phyloP scores from a whole-genome alignment of 2,113 vertebrate species.

The Laticauda colubrina region DNA sequence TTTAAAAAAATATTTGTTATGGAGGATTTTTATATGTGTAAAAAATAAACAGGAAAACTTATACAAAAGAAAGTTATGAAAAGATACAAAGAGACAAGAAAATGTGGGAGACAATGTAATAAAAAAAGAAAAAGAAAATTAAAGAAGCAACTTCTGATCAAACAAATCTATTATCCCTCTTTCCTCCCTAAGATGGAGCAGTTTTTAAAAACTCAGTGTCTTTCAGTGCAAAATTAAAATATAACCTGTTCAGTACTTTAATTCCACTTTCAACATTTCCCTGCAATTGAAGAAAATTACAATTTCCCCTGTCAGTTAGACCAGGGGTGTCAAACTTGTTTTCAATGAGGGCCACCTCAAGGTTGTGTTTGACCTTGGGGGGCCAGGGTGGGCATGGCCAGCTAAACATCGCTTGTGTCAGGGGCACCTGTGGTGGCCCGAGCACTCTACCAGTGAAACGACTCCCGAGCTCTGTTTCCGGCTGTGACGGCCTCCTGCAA shows the following conservation, averaged over 20 bases:
- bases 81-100: background rate
- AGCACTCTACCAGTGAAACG: no score
- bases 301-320: background rate
- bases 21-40: background rate
- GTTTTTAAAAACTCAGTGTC: background rate
- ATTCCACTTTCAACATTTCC: background rate
- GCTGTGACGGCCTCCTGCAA: no score
- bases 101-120: background rate
- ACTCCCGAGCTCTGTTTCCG: no score
- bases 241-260: background rate
- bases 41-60: background rate
- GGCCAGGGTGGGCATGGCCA: no score
- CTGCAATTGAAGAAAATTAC: background rate
- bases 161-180: background rate
- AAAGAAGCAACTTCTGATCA: background rate
- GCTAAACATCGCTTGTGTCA: no score
- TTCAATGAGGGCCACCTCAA: no score
- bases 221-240: background rate
- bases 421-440: no score
- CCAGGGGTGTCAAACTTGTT: no score
- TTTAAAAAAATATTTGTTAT: background rate
- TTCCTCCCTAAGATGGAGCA: background rate
- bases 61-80: background rate
- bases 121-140: background rate
- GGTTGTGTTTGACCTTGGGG: no score